Base-by-base conservation (phyloP, 2,888 invertebrate species). In the Caradrina kadenii region DNA sequence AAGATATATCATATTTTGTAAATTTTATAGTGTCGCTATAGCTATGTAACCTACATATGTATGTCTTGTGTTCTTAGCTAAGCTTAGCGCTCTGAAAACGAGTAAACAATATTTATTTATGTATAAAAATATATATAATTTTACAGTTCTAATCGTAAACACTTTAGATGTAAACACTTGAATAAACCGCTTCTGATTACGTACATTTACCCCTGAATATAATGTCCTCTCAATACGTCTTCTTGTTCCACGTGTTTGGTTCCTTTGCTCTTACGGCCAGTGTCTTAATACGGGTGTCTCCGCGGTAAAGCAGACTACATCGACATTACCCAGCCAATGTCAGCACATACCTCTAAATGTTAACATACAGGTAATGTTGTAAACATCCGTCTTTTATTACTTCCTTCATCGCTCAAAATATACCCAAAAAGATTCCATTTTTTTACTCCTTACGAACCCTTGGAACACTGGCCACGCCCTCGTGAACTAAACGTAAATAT, bases 1-100 rank as follows among this genome's bases (percentile, higher is more conserved):
- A 94, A 93, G 93, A 94, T 94, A 96, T 94, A 95, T 96, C 95
- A 96, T 96, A 96, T 96, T 96, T 96, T 96, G 95, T 96, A 96
- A 95, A 96, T 95, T 96, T 95, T 96, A 95, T 96, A 95, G 95
- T 93, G 91, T 95, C 90, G 94, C 95, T 95, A 89, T 91, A 89
- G 93, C 88, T 91, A 88, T 94, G 87, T 94, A 93, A 92, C 86
- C 93, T 93, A 91, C 88, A 86, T 86, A 91, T 94, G 87, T 94
- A 93, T 93, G 91, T 93, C 90, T 90, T 91, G 90, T 92, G 92
- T 92, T 93, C 90, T 93, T 94, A 91, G 92, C 93, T 93, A 94
- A 92, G 94, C 95, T 94, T 94, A 94, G 93, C 94, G 92, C 94
- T 94, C 94, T 94, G 92, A 91, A 93, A 92, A 94, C 93, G 93